These are phyloP conservation scores for Rhodinocichla rosea DNA, from an alignment of 2,113 vertebrate genomes.

Conservation along the genomic window DNA sequence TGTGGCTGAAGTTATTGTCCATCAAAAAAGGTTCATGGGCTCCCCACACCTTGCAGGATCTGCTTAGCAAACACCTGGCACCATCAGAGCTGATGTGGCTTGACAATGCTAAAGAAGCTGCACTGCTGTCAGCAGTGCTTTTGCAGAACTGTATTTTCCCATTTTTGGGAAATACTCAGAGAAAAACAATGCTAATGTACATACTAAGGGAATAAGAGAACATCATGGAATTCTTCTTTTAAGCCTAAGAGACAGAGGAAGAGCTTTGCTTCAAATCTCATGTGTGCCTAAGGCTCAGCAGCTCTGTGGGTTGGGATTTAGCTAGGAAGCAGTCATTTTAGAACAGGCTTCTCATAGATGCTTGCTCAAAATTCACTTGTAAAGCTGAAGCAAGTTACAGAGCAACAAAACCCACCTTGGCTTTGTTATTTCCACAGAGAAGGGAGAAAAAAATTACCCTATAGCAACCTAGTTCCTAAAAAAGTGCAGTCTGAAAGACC, in stretches of 20 bases:
- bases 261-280: conserved; percentile 19
- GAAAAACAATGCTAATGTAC: neutral
- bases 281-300: conserved; percentile 13
- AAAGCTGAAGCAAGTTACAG: neutral
- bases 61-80: neutral
- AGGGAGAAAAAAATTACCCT: neutral
- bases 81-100: neutral
- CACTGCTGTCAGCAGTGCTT: neutral
- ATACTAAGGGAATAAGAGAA: conserved; percentile 1
- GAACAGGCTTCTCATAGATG: neutral
- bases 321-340: neutral
- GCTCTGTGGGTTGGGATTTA: conserved; percentile 17
- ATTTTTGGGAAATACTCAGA: conserved; percentile 2
- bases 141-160: conserved; percentile 1
- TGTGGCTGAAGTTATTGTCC: neutral
- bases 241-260: conserved; percentile 1
- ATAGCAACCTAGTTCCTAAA: neutral
- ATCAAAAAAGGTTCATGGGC: neutral
- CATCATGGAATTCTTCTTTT: conserved; percentile 23
- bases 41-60: neutral
- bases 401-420: neutral
- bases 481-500: neutral
- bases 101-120: neutral
- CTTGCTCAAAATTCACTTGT: neutral
- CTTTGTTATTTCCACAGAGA: neutral